These are phyloP conservation scores for Dasysyrphus albostriatus DNA, from an alignment of 2,888 invertebrate species.

Conservation along the genomic window DNA sequence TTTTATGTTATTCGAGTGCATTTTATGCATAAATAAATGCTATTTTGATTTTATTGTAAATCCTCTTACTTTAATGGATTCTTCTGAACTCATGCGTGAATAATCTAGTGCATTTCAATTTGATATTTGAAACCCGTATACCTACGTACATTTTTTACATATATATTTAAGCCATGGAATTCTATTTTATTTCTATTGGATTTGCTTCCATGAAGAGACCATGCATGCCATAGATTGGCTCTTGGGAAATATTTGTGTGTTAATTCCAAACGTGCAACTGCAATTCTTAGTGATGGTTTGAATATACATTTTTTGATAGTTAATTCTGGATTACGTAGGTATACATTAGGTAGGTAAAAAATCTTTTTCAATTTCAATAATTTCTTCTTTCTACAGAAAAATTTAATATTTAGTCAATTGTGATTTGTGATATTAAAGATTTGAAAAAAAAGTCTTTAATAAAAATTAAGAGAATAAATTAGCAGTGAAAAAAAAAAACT, in stretches of 20 bases:
- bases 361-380: too few species aligned
- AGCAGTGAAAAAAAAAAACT: too few species aligned
- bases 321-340: too few species aligned
- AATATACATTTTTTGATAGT: too few species aligned
- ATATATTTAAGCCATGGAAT: slow-evolving; percentile 3
- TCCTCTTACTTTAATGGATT: slow-evolving; percentile 17
- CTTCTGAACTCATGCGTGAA: slow-evolving; percentile 14
- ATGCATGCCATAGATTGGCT: slow-evolving; percentile 5
- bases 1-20: background rate
- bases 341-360: too few species aligned
- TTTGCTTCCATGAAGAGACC: background rate
- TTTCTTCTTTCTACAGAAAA: too few species aligned
- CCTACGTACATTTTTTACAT: background rate
- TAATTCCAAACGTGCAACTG: background rate
- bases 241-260: slow-evolving; percentile 7
- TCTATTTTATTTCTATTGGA: slow-evolving; percentile 5
- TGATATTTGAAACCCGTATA: background rate
- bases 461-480: too few species aligned
- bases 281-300: background rate
- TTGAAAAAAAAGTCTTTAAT: too few species aligned
- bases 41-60: slow-evolving; percentile 4
- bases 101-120: slow-evolving; percentile 1
- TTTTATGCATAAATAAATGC: background rate
- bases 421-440: too few species aligned
- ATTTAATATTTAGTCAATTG: too few species aligned